Percentiles rank a stretch among this genome's conserved stretches.
phyloP scores from a whole-genome alignment of 2,797 vertebrate genomes.

The Glossophaga mutica region DNA sequence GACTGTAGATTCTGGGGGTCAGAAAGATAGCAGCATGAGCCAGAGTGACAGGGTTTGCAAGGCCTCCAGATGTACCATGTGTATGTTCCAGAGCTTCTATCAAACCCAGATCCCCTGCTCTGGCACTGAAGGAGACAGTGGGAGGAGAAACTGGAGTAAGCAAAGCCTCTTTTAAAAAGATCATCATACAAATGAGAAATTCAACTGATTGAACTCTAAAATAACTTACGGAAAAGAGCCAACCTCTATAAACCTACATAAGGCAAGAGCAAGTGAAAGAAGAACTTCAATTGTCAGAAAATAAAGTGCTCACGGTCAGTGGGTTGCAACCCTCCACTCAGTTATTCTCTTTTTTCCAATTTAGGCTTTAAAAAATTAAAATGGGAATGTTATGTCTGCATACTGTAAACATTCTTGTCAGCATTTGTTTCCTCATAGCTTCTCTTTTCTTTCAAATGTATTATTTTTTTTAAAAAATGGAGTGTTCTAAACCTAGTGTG shows the following conservation, averaged over 20 bases:
- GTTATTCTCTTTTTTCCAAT: not conserved
- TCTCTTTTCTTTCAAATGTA: not conserved
- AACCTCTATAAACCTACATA: not conserved
- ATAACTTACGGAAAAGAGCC: not conserved
- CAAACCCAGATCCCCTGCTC: not conserved
- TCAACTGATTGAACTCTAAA: not conserved
- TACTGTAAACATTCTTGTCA: not conserved
- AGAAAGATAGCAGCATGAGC: too few relatives aligned
- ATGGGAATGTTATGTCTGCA: not conserved
- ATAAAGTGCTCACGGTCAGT: fast-evolving
- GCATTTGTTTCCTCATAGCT: not conserved
- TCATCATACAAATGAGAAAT: not conserved
- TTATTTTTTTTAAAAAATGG: not conserved
- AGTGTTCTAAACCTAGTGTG: not conserved
- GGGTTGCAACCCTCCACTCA: not conserved
- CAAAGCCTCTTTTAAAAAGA: not conserved
- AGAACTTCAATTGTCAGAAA: too few relatives aligned
- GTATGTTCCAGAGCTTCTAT: not conserved
- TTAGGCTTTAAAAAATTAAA: not conserved
- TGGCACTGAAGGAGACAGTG: not conserved
- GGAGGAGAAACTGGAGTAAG: not conserved
- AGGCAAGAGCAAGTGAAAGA: not conserved
- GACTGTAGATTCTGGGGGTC: not conserved
- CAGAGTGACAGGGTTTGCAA: not conserved
- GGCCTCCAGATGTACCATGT: fast-evolving